Conservation (phyloP, 2,888 invertebrate species). For the Mythimna albipuncta region DNA sequence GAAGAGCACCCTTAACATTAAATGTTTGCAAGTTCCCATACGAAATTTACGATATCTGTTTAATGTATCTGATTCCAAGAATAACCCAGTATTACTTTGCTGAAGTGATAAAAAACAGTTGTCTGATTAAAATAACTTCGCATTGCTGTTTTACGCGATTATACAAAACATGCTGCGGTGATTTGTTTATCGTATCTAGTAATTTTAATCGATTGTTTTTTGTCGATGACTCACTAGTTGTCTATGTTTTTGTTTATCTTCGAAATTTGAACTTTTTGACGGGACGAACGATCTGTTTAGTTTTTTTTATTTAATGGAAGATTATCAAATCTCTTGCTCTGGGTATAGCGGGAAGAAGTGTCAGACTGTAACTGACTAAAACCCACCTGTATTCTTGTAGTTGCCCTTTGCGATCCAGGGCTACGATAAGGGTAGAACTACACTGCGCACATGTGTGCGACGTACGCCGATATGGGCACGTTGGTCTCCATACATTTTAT, state of each 20-base stretch:
- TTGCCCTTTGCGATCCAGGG: too few species aligned
- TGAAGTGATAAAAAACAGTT: slow-evolving; percentile 30
- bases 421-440: too few species aligned
- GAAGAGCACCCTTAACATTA: too few species aligned
- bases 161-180: slow-evolving; percentile 21
- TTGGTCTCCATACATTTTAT: too few species aligned
- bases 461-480: too few species aligned
- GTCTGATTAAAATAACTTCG: slow-evolving; percentile 30
- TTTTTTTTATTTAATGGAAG: too few species aligned
- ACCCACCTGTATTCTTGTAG: too few species aligned
- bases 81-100: slow-evolving; percentile 22
- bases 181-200: slow-evolving; percentile 16
- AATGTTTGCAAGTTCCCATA: neutral
- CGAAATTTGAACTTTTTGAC: neutral
- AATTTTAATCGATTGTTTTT: slow-evolving; percentile 13
- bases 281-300: too few species aligned
- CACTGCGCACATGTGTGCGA: too few species aligned
- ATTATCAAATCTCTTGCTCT: too few species aligned
- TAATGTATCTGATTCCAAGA: slow-evolving; percentile 15
- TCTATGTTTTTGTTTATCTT: neutral
- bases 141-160: slow-evolving; percentile 13
- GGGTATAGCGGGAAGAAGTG: too few species aligned
- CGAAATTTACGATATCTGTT: slow-evolving; percentile 11
- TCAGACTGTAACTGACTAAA: too few species aligned
- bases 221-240: slow-evolving; percentile 10